phyloP scores from a whole-genome alignment of 2,888 invertebrate species.

The Stenchaetothrips biformis region DNA sequence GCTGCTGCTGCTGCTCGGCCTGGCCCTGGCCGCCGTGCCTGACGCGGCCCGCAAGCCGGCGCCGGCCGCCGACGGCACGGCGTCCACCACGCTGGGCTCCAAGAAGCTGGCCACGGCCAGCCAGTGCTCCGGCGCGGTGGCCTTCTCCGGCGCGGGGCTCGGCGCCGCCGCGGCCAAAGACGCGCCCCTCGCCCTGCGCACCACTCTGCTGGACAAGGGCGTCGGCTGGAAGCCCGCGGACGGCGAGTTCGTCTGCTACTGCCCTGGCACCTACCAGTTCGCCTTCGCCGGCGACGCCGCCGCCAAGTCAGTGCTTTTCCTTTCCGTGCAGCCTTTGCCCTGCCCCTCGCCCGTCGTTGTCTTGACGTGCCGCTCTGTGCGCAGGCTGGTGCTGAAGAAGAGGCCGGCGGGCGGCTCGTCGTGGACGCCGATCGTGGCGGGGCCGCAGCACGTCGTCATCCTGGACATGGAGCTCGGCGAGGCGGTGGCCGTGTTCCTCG shows the following conservation, averaged over 20 bases:
- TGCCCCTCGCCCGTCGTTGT: too few species aligned
- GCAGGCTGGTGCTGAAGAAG: constrained; percentile 42
- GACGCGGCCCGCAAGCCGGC: constrained; percentile 5
- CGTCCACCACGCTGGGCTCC: constrained; percentile 40
- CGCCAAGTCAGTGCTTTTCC: constrained; percentile 48
- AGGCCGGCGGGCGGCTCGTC: constrained; percentile 44
- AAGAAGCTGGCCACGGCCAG: constrained; percentile 46
- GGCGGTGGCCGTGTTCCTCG: constrained; percentile 45
- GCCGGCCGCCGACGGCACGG: not conserved
- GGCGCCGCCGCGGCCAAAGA: constrained; percentile 35
- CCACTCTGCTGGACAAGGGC: constrained; percentile 46
- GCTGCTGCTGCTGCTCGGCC: not conserved
- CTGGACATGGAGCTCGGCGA: constrained; percentile 43
- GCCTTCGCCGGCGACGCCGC: constrained; percentile 47
- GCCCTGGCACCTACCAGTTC: constrained; percentile 40
- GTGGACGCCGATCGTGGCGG: constrained; percentile 44
- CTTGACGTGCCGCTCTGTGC: constrained; percentile 35
- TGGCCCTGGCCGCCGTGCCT: not conserved
- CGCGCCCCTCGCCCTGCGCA: constrained; percentile 39
- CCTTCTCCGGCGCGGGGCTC: constrained; percentile 44
- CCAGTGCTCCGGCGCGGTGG: constrained; percentile 47
- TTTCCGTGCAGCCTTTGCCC: too few species aligned
- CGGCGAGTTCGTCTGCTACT: constrained; percentile 40
- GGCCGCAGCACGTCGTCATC: constrained; percentile 29
- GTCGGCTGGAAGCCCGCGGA: constrained; percentile 47